Percentiles rank a stretch among this genome's conserved stretches.
Evolutionary conservation across 2,888 invertebrate genomes (phyloP).

Genomic region (Alviniconcha strummeri): DNA sequence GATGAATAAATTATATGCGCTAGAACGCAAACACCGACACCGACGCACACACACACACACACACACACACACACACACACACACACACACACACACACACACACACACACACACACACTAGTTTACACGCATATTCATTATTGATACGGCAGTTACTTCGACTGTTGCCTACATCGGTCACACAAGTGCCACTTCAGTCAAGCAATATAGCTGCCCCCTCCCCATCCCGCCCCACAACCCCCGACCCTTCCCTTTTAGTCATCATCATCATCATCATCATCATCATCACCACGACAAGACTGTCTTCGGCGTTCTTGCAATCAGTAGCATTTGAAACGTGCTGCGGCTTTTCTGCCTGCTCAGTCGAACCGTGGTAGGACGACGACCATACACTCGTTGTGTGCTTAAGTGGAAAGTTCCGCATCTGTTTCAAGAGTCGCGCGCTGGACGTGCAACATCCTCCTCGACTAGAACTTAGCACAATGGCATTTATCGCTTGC

Average conservation of each 20-base stretch:
- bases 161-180: neutral
- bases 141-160: neutral
- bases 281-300: neutral
- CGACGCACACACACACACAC: neutral
- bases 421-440: no score
- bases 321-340: neutral
- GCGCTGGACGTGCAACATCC: no score
- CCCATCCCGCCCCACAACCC: no score
- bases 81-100: neutral
- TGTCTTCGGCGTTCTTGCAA: neutral
- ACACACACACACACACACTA: neutral
- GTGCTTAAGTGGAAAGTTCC: no score
- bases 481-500: no score
- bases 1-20: neutral
- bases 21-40: neutral
- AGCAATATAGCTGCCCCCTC: no score
- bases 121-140: neutral
- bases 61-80: slow-evolving; percentile 6
- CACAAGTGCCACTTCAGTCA: no score
- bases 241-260: neutral
- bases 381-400: no score
- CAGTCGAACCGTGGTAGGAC: no score
- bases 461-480: no score
- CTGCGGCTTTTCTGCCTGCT: no score
- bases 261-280: neutral